A percentile compares a stretch with the other conserved stretches of the same genome.
phyloP scores from a whole-genome alignment of 2,888 invertebrate species.

The Plebejus melissa region DNA sequence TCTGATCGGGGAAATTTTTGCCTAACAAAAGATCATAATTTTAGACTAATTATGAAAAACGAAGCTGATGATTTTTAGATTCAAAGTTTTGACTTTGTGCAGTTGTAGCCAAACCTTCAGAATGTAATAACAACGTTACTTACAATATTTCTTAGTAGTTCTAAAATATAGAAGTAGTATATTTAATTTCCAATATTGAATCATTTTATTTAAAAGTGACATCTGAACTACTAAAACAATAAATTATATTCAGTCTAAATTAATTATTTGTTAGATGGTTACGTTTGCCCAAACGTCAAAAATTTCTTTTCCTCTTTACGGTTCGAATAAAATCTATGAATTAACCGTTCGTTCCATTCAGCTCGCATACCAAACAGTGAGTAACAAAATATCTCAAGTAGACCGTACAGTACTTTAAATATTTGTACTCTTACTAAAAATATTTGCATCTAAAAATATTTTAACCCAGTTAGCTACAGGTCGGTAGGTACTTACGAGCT shows the following conservation, averaged over 20 bases:
- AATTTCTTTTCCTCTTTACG: background rate
- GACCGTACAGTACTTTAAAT: background rate
- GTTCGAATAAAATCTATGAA: background rate
- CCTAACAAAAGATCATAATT: background rate
- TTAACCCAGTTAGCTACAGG: background rate
- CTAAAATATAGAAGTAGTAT: background rate
- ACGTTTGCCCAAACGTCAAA: background rate
- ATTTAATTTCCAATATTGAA: background rate
- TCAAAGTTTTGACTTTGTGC: background rate
- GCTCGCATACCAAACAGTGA: background rate
- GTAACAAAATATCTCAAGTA: constrained; percentile 2
- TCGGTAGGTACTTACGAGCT: background rate
- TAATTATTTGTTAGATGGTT: background rate
- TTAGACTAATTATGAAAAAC: background rate
- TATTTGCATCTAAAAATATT: constrained; percentile 13
- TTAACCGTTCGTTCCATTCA: constrained; percentile 13
- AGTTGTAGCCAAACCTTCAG: background rate
- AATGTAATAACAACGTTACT: background rate
- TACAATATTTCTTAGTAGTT: background rate
- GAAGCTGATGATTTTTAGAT: background rate
- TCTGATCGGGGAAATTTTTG: background rate
- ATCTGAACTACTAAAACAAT: background rate
- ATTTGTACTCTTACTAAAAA: constrained; percentile 1
- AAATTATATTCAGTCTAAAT: background rate
- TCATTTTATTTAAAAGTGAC: background rate